Conservation (phyloP, 2,113 vertebrate species). For the Ochotona curzoniae region DNA sequence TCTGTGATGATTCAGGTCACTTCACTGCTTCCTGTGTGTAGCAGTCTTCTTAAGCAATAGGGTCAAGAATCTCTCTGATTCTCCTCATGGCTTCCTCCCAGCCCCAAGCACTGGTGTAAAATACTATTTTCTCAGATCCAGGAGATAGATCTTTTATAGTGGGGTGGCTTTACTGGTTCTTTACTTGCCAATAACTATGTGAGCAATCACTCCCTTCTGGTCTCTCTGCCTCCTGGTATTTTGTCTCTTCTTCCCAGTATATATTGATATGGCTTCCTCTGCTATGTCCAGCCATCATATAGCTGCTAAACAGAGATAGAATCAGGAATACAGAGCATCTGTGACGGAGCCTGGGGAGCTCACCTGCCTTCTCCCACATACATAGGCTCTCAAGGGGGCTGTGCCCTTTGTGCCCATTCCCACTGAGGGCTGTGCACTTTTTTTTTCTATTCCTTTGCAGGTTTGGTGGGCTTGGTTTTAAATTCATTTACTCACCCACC, state of each 20-base stretch:
- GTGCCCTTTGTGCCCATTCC: neutral
- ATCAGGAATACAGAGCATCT: neutral
- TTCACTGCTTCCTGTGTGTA: slow-evolving; percentile 6
- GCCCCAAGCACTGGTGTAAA: neutral
- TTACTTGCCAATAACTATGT: neutral
- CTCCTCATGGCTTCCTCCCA: neutral
- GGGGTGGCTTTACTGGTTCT: neutral
- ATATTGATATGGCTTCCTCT: neutral
- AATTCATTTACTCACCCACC: neutral
- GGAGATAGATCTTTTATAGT: neutral
- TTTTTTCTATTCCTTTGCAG: neutral
- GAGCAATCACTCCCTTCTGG: neutral
- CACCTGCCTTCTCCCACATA: neutral
- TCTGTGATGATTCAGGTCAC: neutral
- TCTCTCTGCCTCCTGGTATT: neutral
- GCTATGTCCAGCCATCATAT: neutral
- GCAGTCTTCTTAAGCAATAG: neutral
- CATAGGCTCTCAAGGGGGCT: neutral
- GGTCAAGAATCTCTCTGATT: neutral
- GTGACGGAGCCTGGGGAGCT: neutral
- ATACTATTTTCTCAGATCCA: neutral
- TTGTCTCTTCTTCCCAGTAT: neutral
- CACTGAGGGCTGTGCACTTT: neutral
- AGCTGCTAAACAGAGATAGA: neutral
- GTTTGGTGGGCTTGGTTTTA: neutral